A percentile compares a stretch with the other conserved stretches of the same genome.
Conservation (phyloP, 2,113 vertebrate species). For the Glaucomys volans region DNA sequence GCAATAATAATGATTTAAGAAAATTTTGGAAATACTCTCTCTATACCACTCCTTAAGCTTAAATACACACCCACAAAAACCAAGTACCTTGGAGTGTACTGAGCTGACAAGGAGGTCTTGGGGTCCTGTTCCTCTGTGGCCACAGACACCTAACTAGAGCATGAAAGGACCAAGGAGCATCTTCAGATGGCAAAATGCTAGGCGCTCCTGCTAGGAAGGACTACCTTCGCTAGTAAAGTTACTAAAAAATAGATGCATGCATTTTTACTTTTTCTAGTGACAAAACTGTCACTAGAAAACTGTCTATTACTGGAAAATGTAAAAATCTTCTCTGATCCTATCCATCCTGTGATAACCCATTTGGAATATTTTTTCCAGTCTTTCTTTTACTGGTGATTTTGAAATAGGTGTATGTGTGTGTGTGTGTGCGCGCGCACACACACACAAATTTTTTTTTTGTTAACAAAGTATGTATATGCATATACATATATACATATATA, state of each 20-base stretch:
- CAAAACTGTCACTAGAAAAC: conserved; percentile 27
- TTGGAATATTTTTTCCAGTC: conserved; percentile 32
- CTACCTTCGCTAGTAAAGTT: background rate
- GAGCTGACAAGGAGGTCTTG: background rate
- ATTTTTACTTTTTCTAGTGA: background rate
- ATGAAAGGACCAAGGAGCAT: background rate
- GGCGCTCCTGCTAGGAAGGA: background rate
- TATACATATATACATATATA: too few relatives aligned
- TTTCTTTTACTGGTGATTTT: background rate
- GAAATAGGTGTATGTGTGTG: background rate
- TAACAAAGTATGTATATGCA: too few relatives aligned
- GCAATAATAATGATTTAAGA: background rate
- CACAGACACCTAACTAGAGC: background rate
- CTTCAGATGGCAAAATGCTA: background rate
- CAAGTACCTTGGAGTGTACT: background rate
- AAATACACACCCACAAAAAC: background rate
- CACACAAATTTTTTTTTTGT: background rate
- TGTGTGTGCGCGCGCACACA: background rate
- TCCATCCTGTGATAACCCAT: background rate
- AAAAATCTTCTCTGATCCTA: conserved; percentile 14
- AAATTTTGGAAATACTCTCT: conserved; percentile 17
- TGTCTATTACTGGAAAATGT: background rate
- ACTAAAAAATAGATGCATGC: background rate
- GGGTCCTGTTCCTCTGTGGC: background rate
- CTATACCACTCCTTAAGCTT: background rate